phyloP scores from a whole-genome alignment of 2,797 vertebrate species.

The Pangasius mekongensis region DNA sequence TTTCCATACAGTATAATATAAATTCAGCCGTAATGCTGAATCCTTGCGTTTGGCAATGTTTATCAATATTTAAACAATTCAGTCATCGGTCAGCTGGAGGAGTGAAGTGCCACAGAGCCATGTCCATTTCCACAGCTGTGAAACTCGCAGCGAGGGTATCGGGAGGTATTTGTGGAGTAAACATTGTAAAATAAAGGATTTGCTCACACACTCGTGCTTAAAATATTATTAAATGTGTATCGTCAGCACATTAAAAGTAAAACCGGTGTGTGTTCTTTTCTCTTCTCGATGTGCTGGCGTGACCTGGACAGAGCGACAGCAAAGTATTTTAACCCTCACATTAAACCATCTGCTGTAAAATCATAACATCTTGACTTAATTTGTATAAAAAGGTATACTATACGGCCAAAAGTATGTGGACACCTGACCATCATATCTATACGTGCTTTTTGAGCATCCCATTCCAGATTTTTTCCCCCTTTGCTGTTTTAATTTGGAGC shows the following conservation, averaged over 20 bases:
- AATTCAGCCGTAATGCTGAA: constrained; percentile 27
- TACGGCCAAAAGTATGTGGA: not conserved
- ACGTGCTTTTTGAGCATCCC: too few species aligned
- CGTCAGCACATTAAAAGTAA: not conserved
- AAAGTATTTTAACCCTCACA: not conserved
- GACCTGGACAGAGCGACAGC: not conserved
- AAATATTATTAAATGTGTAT: not conserved
- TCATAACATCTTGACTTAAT: not conserved
- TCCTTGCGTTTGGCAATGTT: constrained; percentile 45
- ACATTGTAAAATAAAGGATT: constrained; percentile 35
- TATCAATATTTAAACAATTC: constrained; percentile 54
- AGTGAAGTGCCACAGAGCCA: constrained; percentile 22
- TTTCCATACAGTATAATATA: constrained; percentile 9
- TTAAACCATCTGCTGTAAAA: not conserved
- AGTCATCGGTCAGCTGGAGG: constrained; percentile 23
- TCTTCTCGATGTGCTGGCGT: not conserved
- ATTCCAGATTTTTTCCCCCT: too few species aligned
- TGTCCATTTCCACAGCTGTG: constrained; percentile 32
- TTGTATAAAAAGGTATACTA: not conserved
- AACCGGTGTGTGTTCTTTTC: not conserved
- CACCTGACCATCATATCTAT: not conserved
- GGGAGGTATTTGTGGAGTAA: constrained; percentile 51
- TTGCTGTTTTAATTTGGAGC: too few species aligned
- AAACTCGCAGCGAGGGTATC: not conserved
- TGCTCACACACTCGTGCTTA: constrained; percentile 25